Percentiles rank a stretch among this genome's conserved stretches.
Evolutionary conservation across 2,797 vertebrate species (phyloP).

Genomic region (Tolypeutes matacus): DNA sequence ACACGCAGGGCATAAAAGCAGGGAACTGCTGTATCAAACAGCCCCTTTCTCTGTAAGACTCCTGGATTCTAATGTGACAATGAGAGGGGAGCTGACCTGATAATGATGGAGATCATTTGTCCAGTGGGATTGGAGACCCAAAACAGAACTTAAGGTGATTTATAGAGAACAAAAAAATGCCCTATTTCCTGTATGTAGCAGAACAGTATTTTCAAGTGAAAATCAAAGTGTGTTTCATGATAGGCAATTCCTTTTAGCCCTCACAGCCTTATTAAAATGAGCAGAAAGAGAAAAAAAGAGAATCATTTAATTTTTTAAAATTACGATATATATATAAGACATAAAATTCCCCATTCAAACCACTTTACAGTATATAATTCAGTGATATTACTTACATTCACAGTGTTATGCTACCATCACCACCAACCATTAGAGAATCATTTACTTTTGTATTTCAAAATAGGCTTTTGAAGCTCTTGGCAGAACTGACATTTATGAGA

Average conservation of each 20-base stretch:
- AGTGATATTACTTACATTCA: too few species aligned
- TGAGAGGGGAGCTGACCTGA: background rate
- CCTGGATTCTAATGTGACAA: slow-evolving; percentile 36
- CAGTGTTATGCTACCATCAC: too few species aligned
- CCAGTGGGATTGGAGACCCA: background rate
- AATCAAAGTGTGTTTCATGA: slow-evolving; percentile 50
- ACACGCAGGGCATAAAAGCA: background rate
- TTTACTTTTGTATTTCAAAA: slow-evolving; percentile 45
- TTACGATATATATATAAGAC: too few species aligned
- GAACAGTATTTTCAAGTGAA: slow-evolving; percentile 42
- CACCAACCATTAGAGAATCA: background rate
- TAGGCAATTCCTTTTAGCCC: slow-evolving; percentile 4
- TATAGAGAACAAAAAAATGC: slow-evolving; percentile 42
- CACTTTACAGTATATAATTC: too few species aligned
- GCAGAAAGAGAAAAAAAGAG: background rate
- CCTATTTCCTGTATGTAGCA: background rate
- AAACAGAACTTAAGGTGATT: slow-evolving; percentile 63
- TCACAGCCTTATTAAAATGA: slow-evolving; percentile 52
- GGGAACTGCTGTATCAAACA: background rate
- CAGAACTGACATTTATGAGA: slow-evolving; percentile 27
- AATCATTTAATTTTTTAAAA: background rate
- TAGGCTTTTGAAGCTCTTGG: slow-evolving; percentile 47
- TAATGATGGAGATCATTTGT: slow-evolving; percentile 26
- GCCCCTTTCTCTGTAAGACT: background rate
- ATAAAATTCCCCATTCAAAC: background rate